Evolutionary conservation across 64 coral and sea anemone genomes (phyloP), one percentile per base, ranked within the genome.

Genomic region (Anthopleura sola): DNA sequence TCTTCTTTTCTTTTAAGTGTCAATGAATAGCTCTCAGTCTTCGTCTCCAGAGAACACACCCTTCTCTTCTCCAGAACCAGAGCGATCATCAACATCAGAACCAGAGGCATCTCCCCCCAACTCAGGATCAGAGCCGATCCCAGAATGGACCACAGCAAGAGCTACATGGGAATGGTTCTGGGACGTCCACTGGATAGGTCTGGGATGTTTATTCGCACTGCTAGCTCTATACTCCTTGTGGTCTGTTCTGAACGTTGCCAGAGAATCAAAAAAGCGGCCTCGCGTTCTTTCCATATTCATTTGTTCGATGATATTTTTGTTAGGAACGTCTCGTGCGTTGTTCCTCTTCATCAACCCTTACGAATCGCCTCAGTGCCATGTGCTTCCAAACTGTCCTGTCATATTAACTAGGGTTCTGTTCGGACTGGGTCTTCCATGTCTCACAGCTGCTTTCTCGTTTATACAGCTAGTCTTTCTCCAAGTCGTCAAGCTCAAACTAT

Each of bases 281-380:
- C 90, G 86, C 39, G 75, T 88, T 9, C 55, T 96, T 21, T 91
- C 94, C 3, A 75, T 92, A 3, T 81, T 82, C 1, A 80, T 92
- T 40, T 92, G 88, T 33, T 74, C 48, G 36, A 86, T 96, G 19
- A 87, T 96, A 17, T 33, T 89, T 24, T 39, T 55, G 38, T 86
- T 96, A 40, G 94, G 90, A 37, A 17, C 75, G 38, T 75, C 94
- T 18, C 78, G 94, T 60, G 90, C 86, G 15, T 48, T 86, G 33
- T 96, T 92, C 51, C 84, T 96, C n/a, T 96, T 96, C 21, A 96
- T 96, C 77, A 96, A 96, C 71, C 94, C 94, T 6, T 96, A 96
- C 39, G 94, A 96, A 76, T 90, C 94, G 3, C 34, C 87, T 40
- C 90, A 96, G 78, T 96, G 94, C 69, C 76, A 89, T 39, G 47